A percentile compares a stretch with the other conserved stretches of the same genome.
Evolutionary conservation across 2,888 invertebrate species (phyloP).

Genomic region (Auanema sp.): DNA sequence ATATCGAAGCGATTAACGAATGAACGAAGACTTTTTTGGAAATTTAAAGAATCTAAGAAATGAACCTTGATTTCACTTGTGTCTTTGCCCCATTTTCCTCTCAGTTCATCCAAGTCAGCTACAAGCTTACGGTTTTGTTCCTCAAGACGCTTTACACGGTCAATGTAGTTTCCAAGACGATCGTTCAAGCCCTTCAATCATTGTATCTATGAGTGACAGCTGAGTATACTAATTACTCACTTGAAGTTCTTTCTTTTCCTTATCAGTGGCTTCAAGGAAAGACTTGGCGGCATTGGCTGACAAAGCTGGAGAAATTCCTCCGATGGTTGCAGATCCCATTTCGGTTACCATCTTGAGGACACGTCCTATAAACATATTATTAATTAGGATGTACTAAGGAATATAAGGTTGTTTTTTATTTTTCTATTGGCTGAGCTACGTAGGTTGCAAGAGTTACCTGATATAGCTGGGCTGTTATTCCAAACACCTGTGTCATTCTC

Average conservation of each 20-base stretch:
- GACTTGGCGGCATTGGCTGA: constrained; percentile 63
- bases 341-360: constrained; percentile 64
- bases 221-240: constrained; percentile 22
- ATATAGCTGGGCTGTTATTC: background rate
- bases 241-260: constrained; percentile 68
- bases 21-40: too few species aligned
- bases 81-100: constrained; percentile 64
- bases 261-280: constrained; percentile 64
- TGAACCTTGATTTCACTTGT: constrained; percentile 62
- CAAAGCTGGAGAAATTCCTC: constrained; percentile 63
- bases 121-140: constrained; percentile 64
- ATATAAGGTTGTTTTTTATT: background rate
- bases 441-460: too few species aligned
- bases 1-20: too few species aligned
- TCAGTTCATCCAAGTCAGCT: constrained; percentile 61
- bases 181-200: constrained; percentile 66
- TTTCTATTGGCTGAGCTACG: background rate
- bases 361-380: constrained; percentile 51
- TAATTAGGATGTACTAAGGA: background rate
- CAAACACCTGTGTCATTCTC: background rate
- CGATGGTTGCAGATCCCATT: constrained; percentile 63
- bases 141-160: constrained; percentile 65
- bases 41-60: too few species aligned
- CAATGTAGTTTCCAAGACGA: constrained; percentile 69
- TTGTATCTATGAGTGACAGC: background rate